Percentiles rank a stretch among this genome's conserved stretches.
phyloP scores from a whole-genome alignment of 2,888 invertebrate species.

The Odontomyia ornata region DNA sequence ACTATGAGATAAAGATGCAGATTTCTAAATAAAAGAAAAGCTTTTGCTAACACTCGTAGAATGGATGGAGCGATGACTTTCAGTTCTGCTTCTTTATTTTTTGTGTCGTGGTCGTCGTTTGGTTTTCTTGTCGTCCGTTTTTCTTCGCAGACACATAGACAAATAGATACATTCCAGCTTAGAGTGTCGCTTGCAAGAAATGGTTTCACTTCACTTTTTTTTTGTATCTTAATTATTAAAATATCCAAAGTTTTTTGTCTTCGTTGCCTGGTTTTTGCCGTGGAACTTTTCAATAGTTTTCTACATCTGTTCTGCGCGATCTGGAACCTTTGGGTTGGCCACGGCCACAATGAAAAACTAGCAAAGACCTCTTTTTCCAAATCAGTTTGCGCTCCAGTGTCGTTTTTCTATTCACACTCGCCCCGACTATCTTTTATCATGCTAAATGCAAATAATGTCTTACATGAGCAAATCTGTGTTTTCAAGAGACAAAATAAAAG shows the following conservation, averaged over 20 bases:
- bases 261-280: neutral
- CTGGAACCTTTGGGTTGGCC: neutral
- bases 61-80: neutral
- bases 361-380: neutral
- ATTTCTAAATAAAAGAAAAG: neutral
- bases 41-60: too few species aligned
- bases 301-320: neutral
- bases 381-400: neutral
- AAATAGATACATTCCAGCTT: neutral
- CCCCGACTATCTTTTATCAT: slow-evolving; percentile 4
- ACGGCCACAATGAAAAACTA: neutral
- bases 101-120: too few species aligned
- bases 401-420: neutral
- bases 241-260: neutral
- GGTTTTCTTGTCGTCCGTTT: too few species aligned
- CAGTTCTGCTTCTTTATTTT: too few species aligned
- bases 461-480: slow-evolving; percentile 17
- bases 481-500: neutral
- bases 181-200: neutral
- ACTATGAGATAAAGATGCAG: neutral
- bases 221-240: slow-evolving; percentile 9
- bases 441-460: slow-evolving; percentile 18
- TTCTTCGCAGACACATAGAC: neutral
- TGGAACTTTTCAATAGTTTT: neutral
- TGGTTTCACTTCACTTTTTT: neutral